These are phyloP conservation scores for Erynnis tages DNA, from an alignment of 2,888 invertebrate genomes.

Conservation along the genomic window DNA sequence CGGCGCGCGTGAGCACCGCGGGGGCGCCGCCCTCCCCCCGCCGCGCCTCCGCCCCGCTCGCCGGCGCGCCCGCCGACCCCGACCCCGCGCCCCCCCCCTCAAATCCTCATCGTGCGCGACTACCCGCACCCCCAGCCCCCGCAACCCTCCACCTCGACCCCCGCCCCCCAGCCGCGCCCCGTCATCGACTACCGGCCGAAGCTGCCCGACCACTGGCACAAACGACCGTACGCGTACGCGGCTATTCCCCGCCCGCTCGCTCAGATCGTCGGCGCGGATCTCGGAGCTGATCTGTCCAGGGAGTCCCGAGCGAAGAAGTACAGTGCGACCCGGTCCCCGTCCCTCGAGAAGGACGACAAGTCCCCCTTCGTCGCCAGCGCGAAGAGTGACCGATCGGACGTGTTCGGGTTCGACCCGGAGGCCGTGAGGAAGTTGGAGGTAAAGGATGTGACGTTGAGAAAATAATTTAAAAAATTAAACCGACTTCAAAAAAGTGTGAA, in stretches of 20 bases:
- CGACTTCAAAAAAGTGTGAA: too few species aligned
- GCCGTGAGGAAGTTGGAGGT: conserved; percentile 50
- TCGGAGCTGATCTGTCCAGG: conserved; percentile 57
- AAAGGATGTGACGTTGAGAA: too few species aligned
- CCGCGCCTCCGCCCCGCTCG: conserved; percentile 34
- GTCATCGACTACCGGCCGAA: conserved; percentile 51
- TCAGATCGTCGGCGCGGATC: conserved; percentile 55
- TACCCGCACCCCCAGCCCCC: conserved; percentile 35
- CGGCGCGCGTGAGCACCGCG: conserved; percentile 37
- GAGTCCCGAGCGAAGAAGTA: conserved; percentile 64
- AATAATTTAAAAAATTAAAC: too few species aligned
- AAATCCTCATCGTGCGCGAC: conserved; percentile 41
- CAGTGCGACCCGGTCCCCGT: conserved; percentile 73
- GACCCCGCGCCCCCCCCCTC: conserved; percentile 39
- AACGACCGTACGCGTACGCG: conserved; percentile 65
- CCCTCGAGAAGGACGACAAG: conserved; percentile 77
- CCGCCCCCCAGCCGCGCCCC: conserved; percentile 36
- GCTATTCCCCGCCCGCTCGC: conserved; percentile 66
- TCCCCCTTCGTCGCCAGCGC: conserved; percentile 63
- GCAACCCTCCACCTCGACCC: conserved; percentile 39
- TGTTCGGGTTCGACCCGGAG: conserved; percentile 67
- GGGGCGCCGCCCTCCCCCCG: conserved; percentile 37
- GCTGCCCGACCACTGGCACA: conserved; percentile 72
- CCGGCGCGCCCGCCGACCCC: conserved; percentile 41
- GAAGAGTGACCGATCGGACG: conserved; percentile 51